Evolutionary conservation across 2,113 vertebrate species (phyloP), one percentile per base, ranked within the genome.

Genomic region (Hirundichthys speculiger): DNA sequence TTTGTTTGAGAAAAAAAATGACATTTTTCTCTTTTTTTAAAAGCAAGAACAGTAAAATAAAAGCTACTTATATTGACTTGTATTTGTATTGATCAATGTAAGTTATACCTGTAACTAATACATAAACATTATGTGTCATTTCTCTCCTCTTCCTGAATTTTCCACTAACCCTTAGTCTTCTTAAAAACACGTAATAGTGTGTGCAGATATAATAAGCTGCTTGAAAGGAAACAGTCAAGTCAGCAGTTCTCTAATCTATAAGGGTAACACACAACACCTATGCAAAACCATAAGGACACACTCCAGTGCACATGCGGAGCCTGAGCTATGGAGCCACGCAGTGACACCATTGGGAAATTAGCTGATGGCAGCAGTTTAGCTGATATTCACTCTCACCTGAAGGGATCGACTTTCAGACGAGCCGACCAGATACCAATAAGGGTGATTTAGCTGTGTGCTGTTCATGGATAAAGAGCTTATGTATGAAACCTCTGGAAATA

Each of bases 391-490:
- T 63, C 73, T 79, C 52, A 89, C 85, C 86, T 86, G 75, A 66
- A 75, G 55, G 71, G 78, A 84, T 87, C 43, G 34, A 61, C 75
- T 87, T 80, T 79, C 67, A 27, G 46, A 71, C 68, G 53, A 82
- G 71, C 49, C 68, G 53, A 74, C 53, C 88, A 85, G 74, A 90
- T 86, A 86, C 86, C 86, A 90, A 88, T 89, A 83, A 83, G 73
- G 66, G 47, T 75, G 77, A 75, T 78, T 83, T 80, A 70, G 69
- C 80, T 57, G 61, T 69, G 70, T 73, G 55, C 66, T 41, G 67
- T 82, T 88, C 66, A 77, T 69, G 77, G 80, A 88, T 89, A 81
- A 88, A 87, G 80, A 79, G 86, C 87, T 90, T 86, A 87, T 75
- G 64, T 61, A 77, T 65, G 74, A 88, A 84, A 88, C 86, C 75